phyloP scores from a whole-genome alignment of 2,888 invertebrate species.

The Stegana nigrithorax region DNA sequence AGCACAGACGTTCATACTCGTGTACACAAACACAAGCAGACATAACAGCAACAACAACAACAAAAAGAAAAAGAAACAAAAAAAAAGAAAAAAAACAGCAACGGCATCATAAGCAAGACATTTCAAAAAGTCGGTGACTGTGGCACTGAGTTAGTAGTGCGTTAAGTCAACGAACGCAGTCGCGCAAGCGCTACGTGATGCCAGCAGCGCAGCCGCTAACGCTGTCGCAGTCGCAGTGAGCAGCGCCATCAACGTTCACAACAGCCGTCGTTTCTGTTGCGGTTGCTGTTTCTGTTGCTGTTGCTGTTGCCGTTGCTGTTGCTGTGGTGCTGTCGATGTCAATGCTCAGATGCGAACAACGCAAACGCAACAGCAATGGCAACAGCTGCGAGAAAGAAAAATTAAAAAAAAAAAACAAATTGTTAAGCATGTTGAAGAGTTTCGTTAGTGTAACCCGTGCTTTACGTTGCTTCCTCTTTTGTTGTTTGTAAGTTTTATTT shows the following conservation, averaged over 20 bases:
- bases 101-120: slow-evolving; percentile 27
- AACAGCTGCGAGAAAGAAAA: too few species aligned
- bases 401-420: too few species aligned
- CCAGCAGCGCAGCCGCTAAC: slow-evolving; percentile 31
- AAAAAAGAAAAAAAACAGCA: not conserved
- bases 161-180: slow-evolving; percentile 64
- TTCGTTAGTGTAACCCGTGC: not conserved
- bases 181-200: slow-evolving; percentile 43
- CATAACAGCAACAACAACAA: not conserved
- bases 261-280: not conserved
- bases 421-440: not conserved
- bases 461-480: slow-evolving; percentile 3
- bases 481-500: too few species aligned
- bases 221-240: slow-evolving; percentile 21
- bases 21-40: slow-evolving; percentile 18
- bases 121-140: slow-evolving; percentile 65
- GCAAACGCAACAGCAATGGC: too few species aligned
- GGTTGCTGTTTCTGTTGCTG: too few species aligned
- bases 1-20: slow-evolving; percentile 13
- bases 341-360: too few species aligned
- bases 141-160: slow-evolving; percentile 68
- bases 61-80: not conserved
- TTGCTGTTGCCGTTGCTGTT: too few species aligned
- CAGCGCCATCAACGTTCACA: not conserved
- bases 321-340: too few species aligned